Evolutionary conservation across 2,113 vertebrate species (phyloP).

Genomic region (Melanerpes formicivorus): DNA sequence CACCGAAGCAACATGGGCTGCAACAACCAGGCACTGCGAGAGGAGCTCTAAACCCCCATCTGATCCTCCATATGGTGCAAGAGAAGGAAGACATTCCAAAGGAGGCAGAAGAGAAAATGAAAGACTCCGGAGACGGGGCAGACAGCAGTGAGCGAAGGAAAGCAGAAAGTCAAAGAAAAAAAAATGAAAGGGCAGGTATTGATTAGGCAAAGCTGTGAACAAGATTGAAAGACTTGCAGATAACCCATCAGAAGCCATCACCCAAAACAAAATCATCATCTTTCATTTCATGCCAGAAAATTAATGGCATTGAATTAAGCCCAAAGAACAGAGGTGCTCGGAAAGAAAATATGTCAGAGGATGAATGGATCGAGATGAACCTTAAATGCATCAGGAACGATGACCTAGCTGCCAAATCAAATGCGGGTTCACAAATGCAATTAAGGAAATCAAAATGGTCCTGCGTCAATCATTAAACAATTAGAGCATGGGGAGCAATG

Average conservation of each 20-base stretch:
- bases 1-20: background rate
- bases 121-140: background rate
- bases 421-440: background rate
- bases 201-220: constrained; percentile 14
- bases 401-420: constrained; percentile 7
- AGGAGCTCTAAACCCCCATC: constrained; percentile 16
- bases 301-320: constrained; percentile 7
- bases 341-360: constrained; percentile 14
- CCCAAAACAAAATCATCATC: background rate
- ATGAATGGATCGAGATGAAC: background rate
- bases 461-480: constrained; percentile 1
- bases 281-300: constrained; percentile 38
- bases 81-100: constrained; percentile 14
- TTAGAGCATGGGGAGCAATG: background rate
- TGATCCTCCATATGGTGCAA: constrained; percentile 13
- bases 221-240: constrained; percentile 20
- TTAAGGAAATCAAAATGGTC: constrained; percentile 51
- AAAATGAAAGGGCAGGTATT: background rate
- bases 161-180: background rate
- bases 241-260: background rate
- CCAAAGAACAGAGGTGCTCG: constrained; percentile 10
- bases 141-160: background rate
- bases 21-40: background rate
- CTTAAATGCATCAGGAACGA: constrained; percentile 3
- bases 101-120: background rate